Conservation (phyloP, 2,113 vertebrate genomes). For the Dinomys branickii region DNA sequence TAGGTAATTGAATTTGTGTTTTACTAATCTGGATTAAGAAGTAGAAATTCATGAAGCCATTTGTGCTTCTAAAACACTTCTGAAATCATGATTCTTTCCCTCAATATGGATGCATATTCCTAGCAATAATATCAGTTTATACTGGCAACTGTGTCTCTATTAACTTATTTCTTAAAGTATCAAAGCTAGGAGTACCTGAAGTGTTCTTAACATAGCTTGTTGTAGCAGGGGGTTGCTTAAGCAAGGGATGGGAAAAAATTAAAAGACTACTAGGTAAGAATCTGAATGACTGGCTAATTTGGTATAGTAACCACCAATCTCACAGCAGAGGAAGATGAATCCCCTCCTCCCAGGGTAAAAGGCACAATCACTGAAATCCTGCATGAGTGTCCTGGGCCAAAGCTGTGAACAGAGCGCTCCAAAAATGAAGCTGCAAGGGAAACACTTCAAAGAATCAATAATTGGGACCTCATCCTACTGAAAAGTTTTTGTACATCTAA, state of each 20-base stretch:
- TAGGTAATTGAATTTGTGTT: conserved; percentile 41
- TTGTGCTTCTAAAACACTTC: not conserved
- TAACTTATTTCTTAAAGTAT: not conserved
- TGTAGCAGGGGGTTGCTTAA: not conserved
- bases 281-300: not conserved
- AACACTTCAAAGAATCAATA: no score
- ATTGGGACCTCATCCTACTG: no score
- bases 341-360: not conserved
- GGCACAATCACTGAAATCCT: not conserved
- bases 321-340: not conserved
- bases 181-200: not conserved
- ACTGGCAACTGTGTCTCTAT: not conserved
- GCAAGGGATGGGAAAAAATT: not conserved
- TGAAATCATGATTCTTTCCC: not conserved
- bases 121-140: not conserved
- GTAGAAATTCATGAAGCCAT: not conserved
- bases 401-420: not conserved
- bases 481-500: no score
- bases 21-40: not conserved
- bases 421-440: no score
- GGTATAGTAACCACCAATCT: not conserved
- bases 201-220: not conserved
- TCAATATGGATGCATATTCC: not conserved
- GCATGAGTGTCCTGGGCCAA: not conserved
- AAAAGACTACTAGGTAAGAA: not conserved